Conservation (phyloP, 2,888 invertebrate genomes). For the Scelioninae gen. 2 region DNA sequence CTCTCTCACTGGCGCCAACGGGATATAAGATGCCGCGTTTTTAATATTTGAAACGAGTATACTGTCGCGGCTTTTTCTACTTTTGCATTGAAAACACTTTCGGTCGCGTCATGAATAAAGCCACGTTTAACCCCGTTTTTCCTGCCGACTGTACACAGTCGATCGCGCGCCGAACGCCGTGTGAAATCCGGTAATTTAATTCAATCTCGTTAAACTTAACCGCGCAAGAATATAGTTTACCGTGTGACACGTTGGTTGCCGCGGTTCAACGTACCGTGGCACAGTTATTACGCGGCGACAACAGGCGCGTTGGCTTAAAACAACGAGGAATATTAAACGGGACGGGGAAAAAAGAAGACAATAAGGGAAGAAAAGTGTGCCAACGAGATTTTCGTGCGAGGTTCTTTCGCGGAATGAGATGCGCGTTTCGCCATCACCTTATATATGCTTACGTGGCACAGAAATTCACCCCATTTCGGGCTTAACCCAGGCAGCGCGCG, state of each 20-base stretch:
- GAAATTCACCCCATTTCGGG: conserved; percentile 67
- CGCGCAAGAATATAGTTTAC: conserved; percentile 52
- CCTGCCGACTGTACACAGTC: conserved; percentile 40
- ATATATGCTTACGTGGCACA: conserved; percentile 69
- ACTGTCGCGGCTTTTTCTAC: too few relatives aligned
- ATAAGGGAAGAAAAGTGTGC: conserved; percentile 41
- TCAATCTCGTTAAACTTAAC: conserved; percentile 59
- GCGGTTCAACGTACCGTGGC: conserved; percentile 31
- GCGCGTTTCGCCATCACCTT: conserved; percentile 57
- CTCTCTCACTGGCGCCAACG: too few relatives aligned
- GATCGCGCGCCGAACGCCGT: conserved; percentile 55
- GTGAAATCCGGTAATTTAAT: conserved; percentile 56
- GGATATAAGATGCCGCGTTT: too few relatives aligned
- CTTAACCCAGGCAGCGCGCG: conserved; percentile 64
- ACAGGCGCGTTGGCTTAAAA: conserved; percentile 37
- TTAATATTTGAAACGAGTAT: too few relatives aligned
- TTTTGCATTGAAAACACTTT: background rate
- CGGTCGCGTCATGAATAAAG: conserved; percentile 26
- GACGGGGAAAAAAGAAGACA: conserved; percentile 30
- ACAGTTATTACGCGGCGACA: conserved; percentile 33
- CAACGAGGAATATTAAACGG: conserved; percentile 46
- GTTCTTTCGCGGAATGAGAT: conserved; percentile 47
- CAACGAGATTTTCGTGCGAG: conserved; percentile 41
- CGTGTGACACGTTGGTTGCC: conserved; percentile 38
- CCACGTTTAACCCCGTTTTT: conserved; percentile 41